A percentile compares a stretch with the other conserved stretches of the same genome.
Evolutionary conservation across 2,113 vertebrate genomes (phyloP).

Genomic region (Nipponia nippon): DNA sequence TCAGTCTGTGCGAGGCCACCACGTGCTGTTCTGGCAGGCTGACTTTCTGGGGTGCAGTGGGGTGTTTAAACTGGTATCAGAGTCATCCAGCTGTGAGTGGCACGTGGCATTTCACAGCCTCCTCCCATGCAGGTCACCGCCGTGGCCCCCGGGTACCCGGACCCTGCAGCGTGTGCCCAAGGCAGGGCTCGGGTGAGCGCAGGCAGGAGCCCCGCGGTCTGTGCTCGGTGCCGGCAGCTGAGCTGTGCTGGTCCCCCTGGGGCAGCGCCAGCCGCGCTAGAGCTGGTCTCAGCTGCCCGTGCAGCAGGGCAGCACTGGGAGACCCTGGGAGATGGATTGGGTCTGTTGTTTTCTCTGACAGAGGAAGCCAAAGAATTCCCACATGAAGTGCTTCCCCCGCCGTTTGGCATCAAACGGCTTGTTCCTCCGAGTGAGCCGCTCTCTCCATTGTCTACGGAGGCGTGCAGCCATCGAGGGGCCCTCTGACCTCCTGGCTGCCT

Average conservation of each 20-base stretch:
- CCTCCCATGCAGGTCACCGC: not conserved
- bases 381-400: conserved; percentile 6
- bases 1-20: not conserved
- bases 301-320: conserved; percentile 10
- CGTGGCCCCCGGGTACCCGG: not conserved
- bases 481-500: not conserved
- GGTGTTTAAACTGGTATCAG: not conserved
- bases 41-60: not conserved
- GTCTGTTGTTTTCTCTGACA: conserved; percentile 26
- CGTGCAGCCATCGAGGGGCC: not conserved
- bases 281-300: conserved; percentile 12
- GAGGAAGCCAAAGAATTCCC: conserved; percentile 47
- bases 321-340: not conserved
- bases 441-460: not conserved
- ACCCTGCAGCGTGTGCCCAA: not conserved
- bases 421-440: not conserved
- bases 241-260: not conserved
- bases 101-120: not conserved
- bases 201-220: fast-evolving
- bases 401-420: not conserved
- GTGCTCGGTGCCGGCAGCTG: not conserved
- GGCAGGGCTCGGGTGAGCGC: not conserved
- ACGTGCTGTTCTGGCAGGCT: not conserved
- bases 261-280: not conserved
- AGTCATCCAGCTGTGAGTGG: not conserved